phyloP scores from a whole-genome alignment of 1,140 invertebrate species.

The Kradibia gibbosae region DNA sequence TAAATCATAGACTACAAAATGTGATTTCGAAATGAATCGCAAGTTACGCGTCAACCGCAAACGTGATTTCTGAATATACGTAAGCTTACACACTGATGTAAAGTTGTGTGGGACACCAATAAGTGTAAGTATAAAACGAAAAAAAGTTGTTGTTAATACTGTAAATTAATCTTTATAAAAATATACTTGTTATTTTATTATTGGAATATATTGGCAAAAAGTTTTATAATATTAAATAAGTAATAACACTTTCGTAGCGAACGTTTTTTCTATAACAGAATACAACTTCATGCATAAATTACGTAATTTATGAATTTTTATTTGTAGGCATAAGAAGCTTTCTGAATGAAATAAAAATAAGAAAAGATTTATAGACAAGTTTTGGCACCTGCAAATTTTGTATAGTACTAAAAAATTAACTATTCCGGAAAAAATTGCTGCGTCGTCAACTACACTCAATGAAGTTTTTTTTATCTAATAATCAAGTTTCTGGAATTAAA shows the following conservation, averaged over 20 bases:
- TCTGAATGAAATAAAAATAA: neutral
- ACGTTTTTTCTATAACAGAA: neutral
- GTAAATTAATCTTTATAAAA: neutral
- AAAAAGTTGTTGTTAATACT: neutral
- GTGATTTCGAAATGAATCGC: neutral
- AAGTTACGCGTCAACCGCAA: neutral
- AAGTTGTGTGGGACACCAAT: neutral
- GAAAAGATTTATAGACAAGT: slow-evolving; percentile 19
- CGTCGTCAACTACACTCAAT: neutral
- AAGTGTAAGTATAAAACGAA: neutral
- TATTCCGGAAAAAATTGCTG: neutral
- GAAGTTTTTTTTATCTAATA: slow-evolving; percentile 5
- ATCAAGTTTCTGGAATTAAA: slow-evolving; percentile 30
- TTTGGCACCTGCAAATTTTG: neutral
- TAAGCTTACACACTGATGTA: neutral
- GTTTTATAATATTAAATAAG: neutral
- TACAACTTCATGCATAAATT: neutral
- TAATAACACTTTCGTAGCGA: slow-evolving; percentile 9
- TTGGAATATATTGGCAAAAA: neutral
- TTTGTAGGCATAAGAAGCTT: slow-evolving; percentile 24
- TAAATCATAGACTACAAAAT: neutral
- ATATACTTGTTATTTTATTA: slow-evolving; percentile 17
- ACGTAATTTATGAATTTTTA: slow-evolving; percentile 37
- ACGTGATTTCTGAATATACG: neutral
- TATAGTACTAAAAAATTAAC: neutral